phyloP scores from a whole-genome alignment of 2,113 vertebrate species.

The human (Homo sapiens) region DNA sequence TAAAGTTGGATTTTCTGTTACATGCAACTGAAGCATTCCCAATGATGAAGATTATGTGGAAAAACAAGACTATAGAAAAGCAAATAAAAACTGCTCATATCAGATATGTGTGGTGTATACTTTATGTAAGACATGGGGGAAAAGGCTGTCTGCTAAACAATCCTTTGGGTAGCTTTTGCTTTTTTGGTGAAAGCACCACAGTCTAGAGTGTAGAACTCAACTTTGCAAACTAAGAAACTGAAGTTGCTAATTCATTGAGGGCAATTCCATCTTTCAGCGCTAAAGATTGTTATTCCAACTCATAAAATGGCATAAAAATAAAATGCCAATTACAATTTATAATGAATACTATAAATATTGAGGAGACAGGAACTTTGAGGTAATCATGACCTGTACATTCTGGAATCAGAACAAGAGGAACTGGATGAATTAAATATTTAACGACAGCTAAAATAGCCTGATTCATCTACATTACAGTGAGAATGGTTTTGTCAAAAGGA shows the following conservation, averaged over 20 bases:
- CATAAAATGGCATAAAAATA: background rate
- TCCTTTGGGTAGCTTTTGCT: background rate
- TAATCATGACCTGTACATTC: background rate
- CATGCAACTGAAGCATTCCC: background rate
- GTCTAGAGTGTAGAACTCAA: background rate
- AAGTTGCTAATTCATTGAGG: slow-evolving; percentile 5
- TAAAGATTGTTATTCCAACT: background rate
- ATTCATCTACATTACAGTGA: slow-evolving; percentile 2
- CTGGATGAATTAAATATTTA: slow-evolving; percentile 1
- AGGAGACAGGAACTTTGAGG: slow-evolving; percentile 19
- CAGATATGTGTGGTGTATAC: background rate
- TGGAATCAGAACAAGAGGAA: slow-evolving; percentile 32
- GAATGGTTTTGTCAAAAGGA: background rate
- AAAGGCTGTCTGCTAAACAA: background rate
- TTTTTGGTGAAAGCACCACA: background rate
- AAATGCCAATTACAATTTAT: background rate
- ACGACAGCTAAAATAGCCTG: background rate
- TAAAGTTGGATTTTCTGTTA: background rate
- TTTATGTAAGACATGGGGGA: background rate
- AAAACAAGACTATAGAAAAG: background rate
- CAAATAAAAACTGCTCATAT: background rate
- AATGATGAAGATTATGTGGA: background rate
- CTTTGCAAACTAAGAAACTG: background rate
- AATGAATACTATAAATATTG: background rate
- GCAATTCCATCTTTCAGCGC: background rate